Base-by-base conservation (phyloP, 2,888 invertebrate species). In the Chrysopilus asiliformis region DNA sequence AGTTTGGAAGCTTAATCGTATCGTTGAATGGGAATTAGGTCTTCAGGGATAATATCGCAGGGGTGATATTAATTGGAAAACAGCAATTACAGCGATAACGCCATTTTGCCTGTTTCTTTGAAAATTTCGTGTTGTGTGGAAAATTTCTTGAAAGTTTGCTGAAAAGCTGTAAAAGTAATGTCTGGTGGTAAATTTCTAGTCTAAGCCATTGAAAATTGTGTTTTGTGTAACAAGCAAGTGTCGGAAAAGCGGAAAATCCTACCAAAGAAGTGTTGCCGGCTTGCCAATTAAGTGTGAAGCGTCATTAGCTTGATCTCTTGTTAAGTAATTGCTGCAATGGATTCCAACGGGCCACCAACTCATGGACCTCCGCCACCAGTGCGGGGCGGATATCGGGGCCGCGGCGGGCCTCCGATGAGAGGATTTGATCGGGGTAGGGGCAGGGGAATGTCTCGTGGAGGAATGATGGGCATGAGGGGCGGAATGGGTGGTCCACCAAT, bases 361-460 rank as follows among this genome's bases (percentile, higher is more conserved):
- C 43, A 41, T 35, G 42, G 40, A 8, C 42, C 42, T 22, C 43
- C 40, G 4, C 44, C 40, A 15, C 50, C 54, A 24, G 56, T 58
- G 41, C 58, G 62, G 38, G 56, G 57, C 36, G 58, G 57, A 6
- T 60, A 51, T 39, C 52, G 62, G 9, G 54, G 52, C 19, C 55
- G 59, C 10, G 53, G 61, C 10, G 57, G 57, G 4, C 50, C 52
- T 10, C 53, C 56, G 0, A 57, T 60, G 51, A 53, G 62, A 4
- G 57, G 60, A 2, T 61, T 54, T 31, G 62, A 62, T 30, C 56
- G 60, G 10, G 60, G 58, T 15, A 55, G 62, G 32, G 60, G 61
- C 13, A 52, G 62, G 29, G 62, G 62, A 19, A 56, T 60, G 53
- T 58, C 60, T 28, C 54, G 60, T 12, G 62, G 62, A n/a, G 60